Percentiles rank a stretch among this genome's conserved stretches.
Evolutionary conservation across 2,113 vertebrate species (phyloP).

Genomic region (Conger conger): DNA sequence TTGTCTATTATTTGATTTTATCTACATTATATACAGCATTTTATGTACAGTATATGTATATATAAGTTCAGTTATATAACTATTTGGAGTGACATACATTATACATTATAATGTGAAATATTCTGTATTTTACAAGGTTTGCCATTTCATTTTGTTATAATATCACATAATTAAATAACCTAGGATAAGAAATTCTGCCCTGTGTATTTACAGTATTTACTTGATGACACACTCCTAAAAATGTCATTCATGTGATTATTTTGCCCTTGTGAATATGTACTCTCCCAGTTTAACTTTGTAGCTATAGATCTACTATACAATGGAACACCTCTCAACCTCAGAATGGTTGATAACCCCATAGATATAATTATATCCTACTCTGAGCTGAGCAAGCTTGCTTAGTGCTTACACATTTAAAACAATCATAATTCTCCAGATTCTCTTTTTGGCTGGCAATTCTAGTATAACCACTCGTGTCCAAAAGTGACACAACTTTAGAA

Average conservation of each 20-base stretch:
- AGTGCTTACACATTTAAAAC: slow-evolving; percentile 50
- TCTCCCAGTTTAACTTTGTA: slow-evolving; percentile 7
- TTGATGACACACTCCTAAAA: not conserved
- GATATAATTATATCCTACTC: slow-evolving; percentile 25
- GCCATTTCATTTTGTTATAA: not conserved
- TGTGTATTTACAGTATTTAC: not conserved
- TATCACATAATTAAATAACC: not conserved
- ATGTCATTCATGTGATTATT: not conserved
- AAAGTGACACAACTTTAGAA: slow-evolving; percentile 55
- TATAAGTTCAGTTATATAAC: not conserved
- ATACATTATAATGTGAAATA: not conserved
- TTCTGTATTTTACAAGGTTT: not conserved
- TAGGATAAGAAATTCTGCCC: not conserved
- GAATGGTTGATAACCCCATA: not conserved
- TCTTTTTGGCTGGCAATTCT: slow-evolving; percentile 48
- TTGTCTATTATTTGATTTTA: not conserved
- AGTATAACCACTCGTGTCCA: slow-evolving; percentile 53
- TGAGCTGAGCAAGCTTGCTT: slow-evolving; percentile 51
- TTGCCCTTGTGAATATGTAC: not conserved
- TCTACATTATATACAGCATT: not conserved
- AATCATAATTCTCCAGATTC: slow-evolving; percentile 54
- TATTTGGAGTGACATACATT: too few relatives aligned
- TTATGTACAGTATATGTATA: not conserved
- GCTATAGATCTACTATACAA: not conserved
- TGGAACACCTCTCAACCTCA: not conserved